A percentile compares a stretch with the other conserved stretches of the same genome.
These are phyloP conservation scores for Nudaria mundana DNA, from an alignment of 2,888 invertebrate genomes.

Conservation along the genomic window DNA sequence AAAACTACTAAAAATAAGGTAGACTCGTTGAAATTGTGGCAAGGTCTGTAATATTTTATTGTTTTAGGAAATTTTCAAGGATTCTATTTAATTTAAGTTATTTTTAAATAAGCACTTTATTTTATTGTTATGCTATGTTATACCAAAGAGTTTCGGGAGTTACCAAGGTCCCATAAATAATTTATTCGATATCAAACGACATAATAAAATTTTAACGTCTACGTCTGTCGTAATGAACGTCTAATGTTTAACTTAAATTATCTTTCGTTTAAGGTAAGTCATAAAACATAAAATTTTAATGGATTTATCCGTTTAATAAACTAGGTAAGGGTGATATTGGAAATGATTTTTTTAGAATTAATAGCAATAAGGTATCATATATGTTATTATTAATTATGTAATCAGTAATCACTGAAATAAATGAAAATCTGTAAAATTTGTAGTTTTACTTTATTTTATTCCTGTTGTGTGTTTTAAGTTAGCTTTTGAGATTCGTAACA, in stretches of 20 bases:
- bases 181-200: slow-evolving; percentile 23
- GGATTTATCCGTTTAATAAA: slow-evolving; percentile 75
- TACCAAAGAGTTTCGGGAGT: slow-evolving; percentile 41
- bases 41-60: slow-evolving; percentile 44
- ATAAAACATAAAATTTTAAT: slow-evolving; percentile 68
- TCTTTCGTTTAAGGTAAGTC: slow-evolving; percentile 30
- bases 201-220: slow-evolving; percentile 25
- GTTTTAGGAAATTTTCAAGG: slow-evolving; percentile 31
- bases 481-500: too few species aligned
- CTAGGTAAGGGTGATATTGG: slow-evolving; percentile 79
- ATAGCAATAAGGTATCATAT: slow-evolving; percentile 76
- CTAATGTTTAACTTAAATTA: slow-evolving; percentile 26
- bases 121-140: slow-evolving; percentile 33
- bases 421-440: slow-evolving; percentile 59
- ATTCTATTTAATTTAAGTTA: slow-evolving; percentile 19
- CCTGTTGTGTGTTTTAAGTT: not conserved
- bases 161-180: slow-evolving; percentile 13
- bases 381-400: slow-evolving; percentile 79
- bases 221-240: slow-evolving; percentile 32
- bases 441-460: slow-evolving; percentile 38
- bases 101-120: slow-evolving; percentile 24
- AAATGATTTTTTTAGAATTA: slow-evolving; percentile 81
- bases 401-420: slow-evolving; percentile 81
- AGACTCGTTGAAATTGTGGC: slow-evolving; percentile 39
- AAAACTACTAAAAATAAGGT: slow-evolving; percentile 41